phyloP scores from a whole-genome alignment of 2,888 invertebrate genomes.

The Macaria liturata region DNA sequence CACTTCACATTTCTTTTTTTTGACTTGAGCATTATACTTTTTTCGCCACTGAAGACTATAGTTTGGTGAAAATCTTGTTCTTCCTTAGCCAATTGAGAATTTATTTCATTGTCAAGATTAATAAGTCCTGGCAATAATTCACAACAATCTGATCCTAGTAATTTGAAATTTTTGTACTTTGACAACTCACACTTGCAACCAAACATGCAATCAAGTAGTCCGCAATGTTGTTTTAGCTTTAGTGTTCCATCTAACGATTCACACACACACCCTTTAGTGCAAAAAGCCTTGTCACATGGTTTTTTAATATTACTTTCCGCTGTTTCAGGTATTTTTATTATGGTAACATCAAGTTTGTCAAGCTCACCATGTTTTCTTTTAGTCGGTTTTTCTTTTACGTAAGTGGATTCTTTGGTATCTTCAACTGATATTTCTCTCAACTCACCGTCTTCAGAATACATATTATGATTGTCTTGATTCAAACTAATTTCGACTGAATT shows the following conservation, averaged over 20 bases:
- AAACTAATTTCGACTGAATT: constrained; percentile 84
- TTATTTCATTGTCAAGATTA: constrained; percentile 75
- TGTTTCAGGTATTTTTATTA: constrained; percentile 78
- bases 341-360: constrained; percentile 85
- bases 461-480: constrained; percentile 79
- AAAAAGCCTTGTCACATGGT: constrained; percentile 80
- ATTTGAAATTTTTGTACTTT: constrained; percentile 51
- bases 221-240: constrained; percentile 84
- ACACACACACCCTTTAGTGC: constrained; percentile 87
- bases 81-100: constrained; percentile 84
- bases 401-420: constrained; percentile 26
- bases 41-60: constrained; percentile 85
- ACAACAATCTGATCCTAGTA: constrained; percentile 45
- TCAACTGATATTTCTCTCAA: constrained; percentile 50
- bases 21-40: constrained; percentile 85
- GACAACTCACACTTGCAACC: constrained; percentile 69
- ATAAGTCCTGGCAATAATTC: constrained; percentile 60
- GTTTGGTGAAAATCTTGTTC: constrained; percentile 90
- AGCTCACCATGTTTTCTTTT: constrained; percentile 78
- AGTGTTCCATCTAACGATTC: constrained; percentile 77
- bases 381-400: constrained; percentile 54
- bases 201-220: constrained; percentile 84
- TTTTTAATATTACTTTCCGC: constrained; percentile 26
- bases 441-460: constrained; percentile 60
- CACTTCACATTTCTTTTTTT: constrained; percentile 82